A percentile compares a stretch with the other conserved stretches of the same genome.
Evolutionary conservation across 92 coral and sea anemone species (phyloP).

Genomic region (Heteractis magnifica): DNA sequence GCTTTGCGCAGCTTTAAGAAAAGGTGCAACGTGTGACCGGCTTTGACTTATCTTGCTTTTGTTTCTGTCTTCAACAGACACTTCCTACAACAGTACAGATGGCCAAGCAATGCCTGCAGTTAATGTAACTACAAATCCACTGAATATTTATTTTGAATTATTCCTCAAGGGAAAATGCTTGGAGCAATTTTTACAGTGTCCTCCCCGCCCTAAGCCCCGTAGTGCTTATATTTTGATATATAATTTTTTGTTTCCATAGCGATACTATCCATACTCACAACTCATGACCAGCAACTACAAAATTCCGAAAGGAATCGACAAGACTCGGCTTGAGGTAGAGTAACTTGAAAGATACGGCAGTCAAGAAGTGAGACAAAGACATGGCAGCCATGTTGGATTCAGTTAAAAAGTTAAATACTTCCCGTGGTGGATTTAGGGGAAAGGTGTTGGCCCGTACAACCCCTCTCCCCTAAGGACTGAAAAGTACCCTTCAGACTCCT

Average conservation of each 20-base stretch:
- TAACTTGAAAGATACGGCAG: background rate
- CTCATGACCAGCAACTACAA: constrained; percentile 65
- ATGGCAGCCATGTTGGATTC: constrained; percentile 7
- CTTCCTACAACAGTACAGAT: background rate
- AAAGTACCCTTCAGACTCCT: too few relatives aligned
- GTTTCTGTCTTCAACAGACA: background rate
- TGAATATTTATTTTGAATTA: background rate
- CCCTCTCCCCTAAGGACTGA: too few relatives aligned
- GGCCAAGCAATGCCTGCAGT: background rate
- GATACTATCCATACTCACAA: constrained; percentile 56
- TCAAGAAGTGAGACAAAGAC: background rate
- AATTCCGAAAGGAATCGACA: constrained; percentile 79
- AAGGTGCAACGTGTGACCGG: too few relatives aligned
- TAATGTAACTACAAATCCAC: background rate
- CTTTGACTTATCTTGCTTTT: background rate
- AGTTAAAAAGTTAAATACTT: too few relatives aligned
- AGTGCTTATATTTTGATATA: background rate
- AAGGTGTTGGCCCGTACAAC: too few relatives aligned
- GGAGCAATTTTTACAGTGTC: background rate
- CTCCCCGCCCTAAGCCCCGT: background rate
- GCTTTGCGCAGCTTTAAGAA: too few relatives aligned
- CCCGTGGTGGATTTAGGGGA: too few relatives aligned
- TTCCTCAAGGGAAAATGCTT: background rate
- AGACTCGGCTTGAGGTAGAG: constrained; percentile 74
- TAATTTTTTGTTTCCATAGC: constrained; percentile 6